Percentiles rank a stretch among this genome's conserved stretches.
Conservation (phyloP, 2,797 vertebrate species). For the Scomberomorus guttatus region DNA sequence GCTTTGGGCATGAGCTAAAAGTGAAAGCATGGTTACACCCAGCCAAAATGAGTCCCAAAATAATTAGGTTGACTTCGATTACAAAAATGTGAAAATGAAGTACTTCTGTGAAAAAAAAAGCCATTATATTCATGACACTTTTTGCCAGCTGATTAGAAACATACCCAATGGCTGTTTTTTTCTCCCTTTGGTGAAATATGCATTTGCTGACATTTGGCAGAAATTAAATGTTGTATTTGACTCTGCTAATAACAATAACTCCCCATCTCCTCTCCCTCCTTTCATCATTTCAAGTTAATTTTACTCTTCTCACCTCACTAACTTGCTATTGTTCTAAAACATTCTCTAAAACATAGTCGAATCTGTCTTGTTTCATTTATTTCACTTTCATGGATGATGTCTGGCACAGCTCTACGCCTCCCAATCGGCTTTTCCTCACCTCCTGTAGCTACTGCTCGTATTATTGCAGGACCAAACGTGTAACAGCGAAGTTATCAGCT, state of each 20-base stretch:
- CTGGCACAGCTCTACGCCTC: conserved; percentile 33
- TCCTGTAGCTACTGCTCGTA: conserved; percentile 44
- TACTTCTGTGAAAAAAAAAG: conserved; percentile 48
- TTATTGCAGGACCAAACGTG: conserved; percentile 34
- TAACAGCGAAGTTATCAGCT: conserved; percentile 62
- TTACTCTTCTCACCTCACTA: conserved; percentile 38
- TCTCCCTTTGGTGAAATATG: conserved; percentile 41
- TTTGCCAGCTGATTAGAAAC: conserved; percentile 57
- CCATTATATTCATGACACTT: conserved; percentile 42
- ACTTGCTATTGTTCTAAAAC: conserved; percentile 27
- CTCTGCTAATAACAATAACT: conserved; percentile 44
- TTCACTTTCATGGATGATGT: conserved; percentile 42
- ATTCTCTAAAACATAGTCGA: conserved; percentile 17
- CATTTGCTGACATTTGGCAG: conserved; percentile 56
- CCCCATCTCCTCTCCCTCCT: conserved; percentile 15
- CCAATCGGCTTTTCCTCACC: conserved; percentile 54
- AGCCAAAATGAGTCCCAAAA: conserved; percentile 57
- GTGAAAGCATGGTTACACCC: conserved; percentile 52
- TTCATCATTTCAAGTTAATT: conserved; percentile 51
- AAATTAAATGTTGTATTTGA: conserved; percentile 42
- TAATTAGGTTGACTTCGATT: conserved; percentile 63
- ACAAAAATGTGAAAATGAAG: conserved; percentile 52
- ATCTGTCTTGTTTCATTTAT: conserved; percentile 38
- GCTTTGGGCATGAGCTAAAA: conserved; percentile 66
- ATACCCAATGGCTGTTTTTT: conserved; percentile 44